Evolutionary conservation across 1,140 invertebrate genomes (phyloP).

Genomic region (Orius insidiosus): DNA sequence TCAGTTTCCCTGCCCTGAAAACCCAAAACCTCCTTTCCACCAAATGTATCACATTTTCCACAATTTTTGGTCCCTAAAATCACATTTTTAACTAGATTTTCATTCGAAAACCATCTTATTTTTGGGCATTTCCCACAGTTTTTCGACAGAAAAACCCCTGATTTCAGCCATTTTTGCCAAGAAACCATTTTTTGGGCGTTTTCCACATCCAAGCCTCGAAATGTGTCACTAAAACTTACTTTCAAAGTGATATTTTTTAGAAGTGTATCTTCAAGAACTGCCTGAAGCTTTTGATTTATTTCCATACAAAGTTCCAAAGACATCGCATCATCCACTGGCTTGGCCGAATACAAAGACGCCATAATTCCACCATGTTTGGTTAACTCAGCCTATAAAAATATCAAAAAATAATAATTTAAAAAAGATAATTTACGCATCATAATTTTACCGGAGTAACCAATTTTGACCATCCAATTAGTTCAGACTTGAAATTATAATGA

Average conservation of each 20-base stretch:
- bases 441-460: constrained; percentile 14
- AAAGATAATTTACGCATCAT: neutral
- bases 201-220: no score
- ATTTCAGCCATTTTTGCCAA: no score
- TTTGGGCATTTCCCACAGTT: no score
- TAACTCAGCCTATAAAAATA: constrained; percentile 48
- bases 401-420: neutral
- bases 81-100: no score
- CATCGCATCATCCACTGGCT: constrained; percentile 53
- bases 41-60: no score
- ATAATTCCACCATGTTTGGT: constrained; percentile 69
- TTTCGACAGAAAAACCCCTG: no score
- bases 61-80: no score
- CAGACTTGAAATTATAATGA: constrained; percentile 12
- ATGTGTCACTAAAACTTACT: constrained; percentile 40
- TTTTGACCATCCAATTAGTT: constrained; percentile 15
- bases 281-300: constrained; percentile 81
- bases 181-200: no score
- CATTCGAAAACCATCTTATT: no score
- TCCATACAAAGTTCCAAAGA: constrained; percentile 77
- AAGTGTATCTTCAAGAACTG: constrained; percentile 78
- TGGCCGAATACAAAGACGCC: constrained; percentile 65
- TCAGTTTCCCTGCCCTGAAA: no score
- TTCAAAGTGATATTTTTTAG: constrained; percentile 91
- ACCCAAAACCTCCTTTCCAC: no score